Base-by-base conservation (phyloP, 2,113 vertebrate genomes). In the Candoia aspera region DNA sequence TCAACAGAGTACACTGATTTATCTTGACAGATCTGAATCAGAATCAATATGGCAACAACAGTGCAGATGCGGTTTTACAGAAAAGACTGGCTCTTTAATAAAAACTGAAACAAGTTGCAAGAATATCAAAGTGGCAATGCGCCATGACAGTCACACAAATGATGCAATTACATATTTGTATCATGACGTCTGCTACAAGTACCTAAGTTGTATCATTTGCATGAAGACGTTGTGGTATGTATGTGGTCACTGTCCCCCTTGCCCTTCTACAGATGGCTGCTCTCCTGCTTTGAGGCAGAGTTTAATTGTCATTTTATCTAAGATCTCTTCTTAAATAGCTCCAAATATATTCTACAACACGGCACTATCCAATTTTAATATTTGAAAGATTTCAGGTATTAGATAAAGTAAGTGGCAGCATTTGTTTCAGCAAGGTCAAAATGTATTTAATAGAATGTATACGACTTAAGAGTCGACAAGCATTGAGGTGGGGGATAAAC, bases 1-100 rank as follows among this genome's bases (percentile, higher is more conserved):
- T 92, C 86, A 92, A 93, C 55, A 95, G 53, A 93, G 92, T 0
- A 96, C 54, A 90, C 23, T 90, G 87, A 90, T 89, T 84, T 24
- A 95, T 33, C 33, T 33, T 92, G 88, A n/a, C 1, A 21, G 29
- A 88, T 57, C 24, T 42, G n/a, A 23, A 54, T 62, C 55, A 87
- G 24, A 83, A 79, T 24, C 6, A 90, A 29, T 26, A 83, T 24
- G 64, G n/a, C 29, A n/a, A 46, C 53, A 83, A 3, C 42, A 59
- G 29, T 24, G 24, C 24, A 60, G 2, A 62, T 33, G 15, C n/a
- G 42, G 46, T 89, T 85, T 19, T 33, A 85, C 57, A 55, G 9
- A 33, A 86, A 54, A 49, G 9, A 11, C 19, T 62, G 57, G 26
- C 6, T 54, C 6, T 86, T 53, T 6, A 42, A 42, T 33, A 55